phyloP scores from a whole-genome alignment of 2,888 invertebrate genomes.

The Lumbricus terrestris region DNA sequence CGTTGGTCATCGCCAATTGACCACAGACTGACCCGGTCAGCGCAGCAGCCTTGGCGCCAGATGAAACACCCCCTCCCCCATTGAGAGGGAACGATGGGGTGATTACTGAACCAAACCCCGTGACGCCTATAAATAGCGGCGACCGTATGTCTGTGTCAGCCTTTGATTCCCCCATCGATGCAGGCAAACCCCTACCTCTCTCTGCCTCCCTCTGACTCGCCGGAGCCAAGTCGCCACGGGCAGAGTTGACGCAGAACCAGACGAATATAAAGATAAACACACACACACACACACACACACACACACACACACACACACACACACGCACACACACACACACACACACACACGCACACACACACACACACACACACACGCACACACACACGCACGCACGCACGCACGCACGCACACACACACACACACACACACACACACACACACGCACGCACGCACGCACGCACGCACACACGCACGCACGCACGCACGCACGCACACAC shows the following conservation, averaged over 20 bases:
- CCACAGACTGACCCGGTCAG: not conserved
- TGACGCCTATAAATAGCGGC: not conserved
- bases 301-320: too few species aligned
- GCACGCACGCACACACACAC: too few species aligned
- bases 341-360: too few species aligned
- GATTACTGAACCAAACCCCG: not conserved
- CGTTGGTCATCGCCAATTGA: not conserved
- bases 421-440: too few species aligned
- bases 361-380: not conserved
- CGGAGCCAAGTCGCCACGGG: not conserved
- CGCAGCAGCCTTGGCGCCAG: not conserved
- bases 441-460: too few species aligned
- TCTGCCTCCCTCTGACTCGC: not conserved
- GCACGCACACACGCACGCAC: too few species aligned
- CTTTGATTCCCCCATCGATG: not conserved
- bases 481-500: not conserved
- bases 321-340: too few species aligned
- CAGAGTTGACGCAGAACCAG: slow-evolving; percentile 3
- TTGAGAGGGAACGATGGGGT: not conserved
- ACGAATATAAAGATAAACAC: not conserved
- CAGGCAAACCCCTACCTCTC: not conserved
- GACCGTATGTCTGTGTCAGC: not conserved
- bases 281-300: too few species aligned
- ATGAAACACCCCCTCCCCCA: not conserved
- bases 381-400: too few species aligned